phyloP scores from a whole-genome alignment of 2,113 vertebrate species.

The Gadus chalcogrammus region DNA sequence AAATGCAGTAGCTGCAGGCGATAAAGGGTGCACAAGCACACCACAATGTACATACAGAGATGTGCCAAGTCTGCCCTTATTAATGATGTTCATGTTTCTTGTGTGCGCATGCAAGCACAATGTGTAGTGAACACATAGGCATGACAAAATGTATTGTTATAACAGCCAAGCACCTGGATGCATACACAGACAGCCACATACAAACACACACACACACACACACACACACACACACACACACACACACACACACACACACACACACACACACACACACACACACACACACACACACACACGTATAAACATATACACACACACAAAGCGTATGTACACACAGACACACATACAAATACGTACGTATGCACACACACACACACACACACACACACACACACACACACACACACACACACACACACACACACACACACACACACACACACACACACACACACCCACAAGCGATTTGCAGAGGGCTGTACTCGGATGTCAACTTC shows the following conservation, averaged over 20 bases:
- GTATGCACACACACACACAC: background rate
- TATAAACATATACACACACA: no score
- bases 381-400: conserved; percentile 20
- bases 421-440: background rate
- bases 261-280: no score
- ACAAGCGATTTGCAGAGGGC: background rate
- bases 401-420: background rate
- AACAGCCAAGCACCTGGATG: conserved; percentile 3
- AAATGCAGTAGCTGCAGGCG: background rate
- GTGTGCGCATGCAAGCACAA: background rate
- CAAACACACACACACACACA: background rate
- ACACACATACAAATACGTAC: background rate
- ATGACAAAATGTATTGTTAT: background rate
- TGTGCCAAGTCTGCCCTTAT: background rate
- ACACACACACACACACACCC: background rate
- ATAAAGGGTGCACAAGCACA: background rate
- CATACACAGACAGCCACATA: conserved; percentile 3
- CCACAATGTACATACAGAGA: background rate
- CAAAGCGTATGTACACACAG: background rate
- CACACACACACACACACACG: no score
- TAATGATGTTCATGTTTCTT: background rate
- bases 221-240: background rate
- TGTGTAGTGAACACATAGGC: background rate
- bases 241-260: no score
- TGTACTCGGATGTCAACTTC: no score